A percentile compares a stretch with the other conserved stretches of the same genome.
Evolutionary conservation across 2,888 invertebrate species (phyloP).

Genomic region (Sesia apiformis): DNA sequence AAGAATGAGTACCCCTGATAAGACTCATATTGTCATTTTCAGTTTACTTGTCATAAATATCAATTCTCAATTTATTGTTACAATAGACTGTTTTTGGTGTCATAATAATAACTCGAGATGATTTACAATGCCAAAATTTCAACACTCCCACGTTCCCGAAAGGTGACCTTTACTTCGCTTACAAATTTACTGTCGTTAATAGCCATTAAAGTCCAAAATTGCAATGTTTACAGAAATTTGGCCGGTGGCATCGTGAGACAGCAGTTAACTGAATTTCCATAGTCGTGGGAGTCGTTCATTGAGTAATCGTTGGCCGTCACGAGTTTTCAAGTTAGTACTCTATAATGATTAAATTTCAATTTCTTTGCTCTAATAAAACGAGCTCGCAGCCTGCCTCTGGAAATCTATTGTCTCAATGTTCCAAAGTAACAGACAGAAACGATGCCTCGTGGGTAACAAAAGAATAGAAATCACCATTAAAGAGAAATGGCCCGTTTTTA

Average conservation of each 20-base stretch:
- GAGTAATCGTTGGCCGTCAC: slow-evolving; percentile 32
- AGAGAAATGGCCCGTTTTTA: slow-evolving; percentile 5
- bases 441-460: background rate
- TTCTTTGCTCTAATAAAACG: background rate
- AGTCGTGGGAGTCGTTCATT: slow-evolving; percentile 44
- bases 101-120: too few species aligned
- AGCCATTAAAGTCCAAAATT: slow-evolving; percentile 36
- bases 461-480: slow-evolving; percentile 5
- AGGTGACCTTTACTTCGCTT: slow-evolving; percentile 5
- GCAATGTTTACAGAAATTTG: slow-evolving; percentile 37
- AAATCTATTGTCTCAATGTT: background rate
- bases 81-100: too few species aligned
- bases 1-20: too few species aligned
- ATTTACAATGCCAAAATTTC: slow-evolving; percentile 1
- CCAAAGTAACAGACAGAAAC: background rate
- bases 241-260: slow-evolving; percentile 33
- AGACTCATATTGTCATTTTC: too few species aligned
- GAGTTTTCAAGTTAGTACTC: slow-evolving; percentile 14
- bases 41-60: too few species aligned
- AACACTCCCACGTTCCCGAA: slow-evolving; percentile 11
- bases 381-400: background rate
- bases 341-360: background rate
- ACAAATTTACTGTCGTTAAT: slow-evolving; percentile 35
- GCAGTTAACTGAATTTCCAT: slow-evolving; percentile 46
- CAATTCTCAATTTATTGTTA: too few species aligned